Evolutionary conservation across 2,797 vertebrate genomes (phyloP), one percentile per base, ranked within the genome.

Genomic region (Astyanax mexicanus): DNA sequence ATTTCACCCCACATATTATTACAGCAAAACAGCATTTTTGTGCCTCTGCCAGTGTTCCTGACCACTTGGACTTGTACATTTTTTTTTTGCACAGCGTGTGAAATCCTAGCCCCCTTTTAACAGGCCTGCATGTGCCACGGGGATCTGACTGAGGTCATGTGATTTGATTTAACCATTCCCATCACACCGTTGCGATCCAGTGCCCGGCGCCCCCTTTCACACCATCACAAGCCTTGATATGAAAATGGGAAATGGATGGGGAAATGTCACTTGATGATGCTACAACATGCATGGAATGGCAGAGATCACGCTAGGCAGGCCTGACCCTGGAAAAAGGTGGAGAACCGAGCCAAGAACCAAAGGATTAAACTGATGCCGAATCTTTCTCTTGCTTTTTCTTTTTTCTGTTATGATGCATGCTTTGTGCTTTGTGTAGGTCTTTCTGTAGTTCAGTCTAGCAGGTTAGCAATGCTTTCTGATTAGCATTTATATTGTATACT

Each of bases 261-360:
- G 73, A 42, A 57, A 75, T 72, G 57, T 23, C 25, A 23, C 72
- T 38, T 66, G n/a, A 70, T 52, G 64, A 68, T 82, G 81, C 80
- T 52, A 69, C 76, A 44, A 58, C 71, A 77, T 67, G 73, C 67
- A 62, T 79, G 44, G 65, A 80, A 62, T 72, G 51, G 70, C 69
- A 61, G 54, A 29, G 44, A 80, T 80, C 58, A 76, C 15, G 72
- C 55, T 69, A n/a, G n/a, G 75, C 69, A 23, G 21, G 23, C 10
- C 8, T 23, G 12, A 10, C 21, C 9, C 25, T 21, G 21, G 54
- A 54, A 6, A 19, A 32, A 11, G 40, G 3, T 21, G 21, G 54
- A 54, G 6, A 19, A 32, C 11, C 40, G 3, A 40, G 21, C 17
- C 32, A 19, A 52, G 58, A 64, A 73, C 29, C 37, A 72, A 62